Base-by-base conservation (phyloP, 2,113 vertebrate genomes). In the Lontra canadensis region DNA sequence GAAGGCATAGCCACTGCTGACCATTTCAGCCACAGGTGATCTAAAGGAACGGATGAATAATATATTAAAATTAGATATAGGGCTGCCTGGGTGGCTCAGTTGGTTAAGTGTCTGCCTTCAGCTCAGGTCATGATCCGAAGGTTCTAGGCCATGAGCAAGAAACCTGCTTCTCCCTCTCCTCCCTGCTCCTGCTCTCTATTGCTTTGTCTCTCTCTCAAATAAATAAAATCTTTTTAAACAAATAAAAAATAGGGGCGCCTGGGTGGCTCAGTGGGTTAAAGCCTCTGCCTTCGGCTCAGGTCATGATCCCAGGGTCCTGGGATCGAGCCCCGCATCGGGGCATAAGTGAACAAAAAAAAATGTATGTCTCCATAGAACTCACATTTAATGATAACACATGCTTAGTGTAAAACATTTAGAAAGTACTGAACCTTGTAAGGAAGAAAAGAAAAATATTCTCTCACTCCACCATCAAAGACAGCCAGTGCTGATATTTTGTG, bases 381-480 rank as follows among this genome's bases (percentile, higher is more conserved):
- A 87, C 25, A 44, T 73, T 92, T 67, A 79, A 73, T 21, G 20
- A 55, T 29, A 67, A 9, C 34, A 61, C 7, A 39, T 78, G 20
- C 47, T 74, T 86, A 17, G 26, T 76, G 36, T 34, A 94, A 49
- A 74, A 80, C 39, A 44, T 79, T 34, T 91, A 78, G 61, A 94
- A 91, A 91, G 83, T 42, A 55, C 9, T 36, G 39, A 88, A 49
- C 1, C 15, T 93, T 83, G 8, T 90, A 83, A 76, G 73, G n/a
- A 94, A 79, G 87, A 86, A 78, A 86, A 97, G 39, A 23, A n/a
- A 85, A 96, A 63, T 42, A 85, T 44, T 10, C 39, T 86, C 5
- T 55, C 18, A 63, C 31, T 61, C 59, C 21, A 26, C 2, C 26
- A 47, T 23, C 44, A 36, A 61, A 63, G 31, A 73, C 6, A 55